phyloP scores from a whole-genome alignment of 2,888 invertebrate species.

The Amblyjoppa proteus region DNA sequence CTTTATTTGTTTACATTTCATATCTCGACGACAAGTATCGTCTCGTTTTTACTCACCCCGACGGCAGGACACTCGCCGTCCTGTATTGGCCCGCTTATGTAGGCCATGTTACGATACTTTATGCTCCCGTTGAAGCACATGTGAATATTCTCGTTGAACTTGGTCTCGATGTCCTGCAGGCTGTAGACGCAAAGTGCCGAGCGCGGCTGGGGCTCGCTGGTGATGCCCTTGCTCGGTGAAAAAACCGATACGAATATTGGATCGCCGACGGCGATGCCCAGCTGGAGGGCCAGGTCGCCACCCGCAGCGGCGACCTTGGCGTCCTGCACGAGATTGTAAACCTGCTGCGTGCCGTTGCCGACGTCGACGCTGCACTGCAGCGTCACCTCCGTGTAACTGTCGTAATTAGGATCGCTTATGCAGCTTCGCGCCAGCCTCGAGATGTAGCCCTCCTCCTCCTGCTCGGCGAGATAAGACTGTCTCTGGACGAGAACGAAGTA shows the following conservation, averaged over 20 bases:
- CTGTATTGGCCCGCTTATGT: constrained; percentile 95
- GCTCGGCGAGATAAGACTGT: constrained; percentile 94
- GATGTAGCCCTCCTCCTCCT: constrained; percentile 96
- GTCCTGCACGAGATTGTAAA: constrained; percentile 96
- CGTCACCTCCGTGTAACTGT: constrained; percentile 98
- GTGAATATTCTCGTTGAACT: constrained; percentile 98
- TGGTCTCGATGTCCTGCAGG: constrained; percentile 94
- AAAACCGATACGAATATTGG: constrained; percentile 95
- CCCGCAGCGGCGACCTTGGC: constrained; percentile 95
- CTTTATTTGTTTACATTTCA: constrained; percentile 9
- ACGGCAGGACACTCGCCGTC: constrained; percentile 96
- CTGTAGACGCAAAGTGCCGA: constrained; percentile 98
- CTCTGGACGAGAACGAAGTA: constrained; percentile 98
- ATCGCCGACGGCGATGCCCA: constrained; percentile 93
- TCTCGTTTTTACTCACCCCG: constrained; percentile 87
- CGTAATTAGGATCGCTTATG: constrained; percentile 97
- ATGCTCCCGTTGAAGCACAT: constrained; percentile 98
- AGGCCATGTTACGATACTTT: constrained; percentile 96
- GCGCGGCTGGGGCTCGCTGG: constrained; percentile 92
- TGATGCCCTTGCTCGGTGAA: constrained; percentile 95
- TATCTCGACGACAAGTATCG: constrained; percentile 10
- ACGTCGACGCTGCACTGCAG: constrained; percentile 92
- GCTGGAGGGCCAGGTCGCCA: constrained; percentile 92
- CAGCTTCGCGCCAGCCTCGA: constrained; percentile 96
- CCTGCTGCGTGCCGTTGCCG: constrained; percentile 84